phyloP scores from a whole-genome alignment of 1,140 invertebrate species.

The Saccostrea cuccullata region DNA sequence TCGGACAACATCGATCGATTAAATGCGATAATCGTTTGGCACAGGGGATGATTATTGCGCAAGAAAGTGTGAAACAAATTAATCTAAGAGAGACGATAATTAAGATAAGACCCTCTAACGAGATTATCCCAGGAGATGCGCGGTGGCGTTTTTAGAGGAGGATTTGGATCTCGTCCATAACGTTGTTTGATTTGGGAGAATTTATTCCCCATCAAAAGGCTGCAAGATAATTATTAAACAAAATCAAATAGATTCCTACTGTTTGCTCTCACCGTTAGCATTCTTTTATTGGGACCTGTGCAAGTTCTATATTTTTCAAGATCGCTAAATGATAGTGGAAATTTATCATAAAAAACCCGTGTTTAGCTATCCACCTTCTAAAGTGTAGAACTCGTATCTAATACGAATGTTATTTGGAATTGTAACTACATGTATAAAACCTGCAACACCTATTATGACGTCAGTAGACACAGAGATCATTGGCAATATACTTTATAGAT shows the following conservation, averaged over 20 bases:
- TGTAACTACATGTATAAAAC: background rate
- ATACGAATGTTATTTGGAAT: background rate
- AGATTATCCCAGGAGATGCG: conserved; percentile 10
- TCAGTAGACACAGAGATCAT: background rate
- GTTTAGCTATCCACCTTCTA: background rate
- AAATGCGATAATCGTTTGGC: background rate
- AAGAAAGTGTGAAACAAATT: conserved; percentile 34
- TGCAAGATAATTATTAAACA: conserved; percentile 8
- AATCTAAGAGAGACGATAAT: background rate
- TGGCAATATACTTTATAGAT: conserved; percentile 29
- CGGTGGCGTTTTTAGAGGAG: background rate
- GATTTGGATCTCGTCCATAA: conserved; percentile 19
- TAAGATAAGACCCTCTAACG: background rate
- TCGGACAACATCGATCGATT: background rate
- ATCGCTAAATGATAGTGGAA: background rate
- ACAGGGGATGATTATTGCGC: background rate
- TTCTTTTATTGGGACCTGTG: background rate
- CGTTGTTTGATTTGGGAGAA: background rate
- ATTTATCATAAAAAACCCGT: background rate
- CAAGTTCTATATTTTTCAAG: background rate
- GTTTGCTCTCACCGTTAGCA: background rate
- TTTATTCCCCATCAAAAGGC: background rate
- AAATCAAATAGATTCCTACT: conserved; percentile 21
- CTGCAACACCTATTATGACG: conserved; percentile 17
- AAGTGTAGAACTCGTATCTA: background rate